These are phyloP conservation scores for Ptiloglossa arizonensis DNA, from an alignment of 1,140 invertebrate species.

Conservation along the genomic window DNA sequence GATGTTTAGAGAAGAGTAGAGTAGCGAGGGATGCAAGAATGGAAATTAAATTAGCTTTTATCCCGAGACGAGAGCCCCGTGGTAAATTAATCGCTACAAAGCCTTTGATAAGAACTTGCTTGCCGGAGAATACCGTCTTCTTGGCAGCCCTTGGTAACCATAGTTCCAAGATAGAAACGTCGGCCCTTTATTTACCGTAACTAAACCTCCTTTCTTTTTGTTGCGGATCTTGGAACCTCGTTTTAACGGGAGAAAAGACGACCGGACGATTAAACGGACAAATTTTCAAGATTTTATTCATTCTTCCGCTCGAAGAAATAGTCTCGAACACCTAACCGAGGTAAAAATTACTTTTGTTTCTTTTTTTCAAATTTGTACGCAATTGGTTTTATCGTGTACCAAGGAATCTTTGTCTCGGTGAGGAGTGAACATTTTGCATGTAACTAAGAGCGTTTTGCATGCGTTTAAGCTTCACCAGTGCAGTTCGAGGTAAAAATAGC, in stretches of 20 bases:
- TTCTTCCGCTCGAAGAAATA: too few species aligned
- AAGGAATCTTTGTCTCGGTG: too few species aligned
- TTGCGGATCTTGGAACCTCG: neutral
- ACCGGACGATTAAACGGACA: neutral
- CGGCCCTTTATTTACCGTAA: conserved; percentile 3
- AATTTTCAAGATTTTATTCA: neutral
- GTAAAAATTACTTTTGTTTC: too few species aligned
- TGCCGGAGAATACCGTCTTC: neutral
- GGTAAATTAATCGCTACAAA: conserved; percentile 63
- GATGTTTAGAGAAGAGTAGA: neutral
- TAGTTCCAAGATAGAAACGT: conserved; percentile 5
- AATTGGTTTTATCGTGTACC: too few species aligned
- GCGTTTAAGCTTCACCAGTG: too few species aligned
- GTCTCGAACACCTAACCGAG: too few species aligned
- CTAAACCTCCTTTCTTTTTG: neutral
- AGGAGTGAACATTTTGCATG: too few species aligned
- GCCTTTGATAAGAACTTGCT: conserved; percentile 33
- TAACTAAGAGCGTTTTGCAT: too few species aligned
- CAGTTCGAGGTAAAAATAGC: too few species aligned
- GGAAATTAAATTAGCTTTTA: conserved; percentile 64
- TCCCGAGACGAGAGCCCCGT: conserved; percentile 7
- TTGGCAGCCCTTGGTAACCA: neutral
- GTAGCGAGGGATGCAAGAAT: conserved; percentile 42
- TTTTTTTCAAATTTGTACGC: too few species aligned
- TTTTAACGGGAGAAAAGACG: neutral